Base-by-base conservation (phyloP, 2,888 invertebrate species). In the Ophraella communa region DNA sequence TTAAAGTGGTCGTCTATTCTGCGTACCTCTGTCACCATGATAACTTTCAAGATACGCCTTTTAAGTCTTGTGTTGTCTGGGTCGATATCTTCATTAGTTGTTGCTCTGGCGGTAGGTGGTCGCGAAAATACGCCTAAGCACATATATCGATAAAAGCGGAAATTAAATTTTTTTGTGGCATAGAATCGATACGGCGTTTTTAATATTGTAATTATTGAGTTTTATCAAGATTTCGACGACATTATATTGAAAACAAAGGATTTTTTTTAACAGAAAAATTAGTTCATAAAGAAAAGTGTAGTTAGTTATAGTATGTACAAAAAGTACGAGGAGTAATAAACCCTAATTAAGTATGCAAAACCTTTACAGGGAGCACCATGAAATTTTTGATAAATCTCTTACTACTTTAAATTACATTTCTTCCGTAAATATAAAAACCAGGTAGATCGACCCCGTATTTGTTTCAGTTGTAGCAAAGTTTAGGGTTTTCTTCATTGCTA, bases 1-100 rank as follows among this genome's bases (percentile, higher is more conserved):
- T 78, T 81, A 81, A 82, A 82, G 82, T 81, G 82, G 81, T 79
- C 76, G 74, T 77, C 78, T 76, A 76, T 72, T 70, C 71, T 70
- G 66, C 62, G 69, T 71, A 70, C 71, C 74, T 67, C 72, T 72
- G 74, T 74, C 73, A 75, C 71, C 71, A 71, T 73, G 73, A 74
- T 74, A 71, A 73, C 70, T 73, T 72, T 70, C 68, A 61, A 74
- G 71, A 73, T 72, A 75, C 73, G 74, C 75, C 75, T 74, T 73
- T 73, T 71, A 68, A 70, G 73, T 72, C 39, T 68, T 73, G 70
- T 74, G 72, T n/a, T n/a, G n/a, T 71, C 71, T 66, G 67, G 69
- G 66, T 69, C 59, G 62, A 60, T 64, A 56, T 65, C 44, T 65
- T 64, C 57, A 64, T 63, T 61, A 61, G 54, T 58, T 66, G 55